Evolutionary conservation across 2,888 invertebrate species (phyloP).

Genomic region (Drosophila antonietae): DNA sequence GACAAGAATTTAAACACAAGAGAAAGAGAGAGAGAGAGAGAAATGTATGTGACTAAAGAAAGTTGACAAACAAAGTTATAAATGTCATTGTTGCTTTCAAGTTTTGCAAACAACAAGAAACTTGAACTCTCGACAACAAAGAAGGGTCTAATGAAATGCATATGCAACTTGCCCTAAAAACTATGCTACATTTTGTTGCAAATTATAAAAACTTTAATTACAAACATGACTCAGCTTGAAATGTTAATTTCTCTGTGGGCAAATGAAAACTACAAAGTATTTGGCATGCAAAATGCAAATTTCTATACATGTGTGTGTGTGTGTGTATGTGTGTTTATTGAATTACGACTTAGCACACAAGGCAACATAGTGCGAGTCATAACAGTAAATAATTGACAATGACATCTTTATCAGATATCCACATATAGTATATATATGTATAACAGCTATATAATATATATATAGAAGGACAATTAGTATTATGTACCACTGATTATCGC

Average conservation of each 20-base stretch:
- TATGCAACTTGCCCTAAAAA: neutral
- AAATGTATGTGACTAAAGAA: neutral
- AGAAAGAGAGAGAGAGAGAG: too few relatives aligned
- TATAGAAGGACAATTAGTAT: neutral
- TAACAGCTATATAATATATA: neutral
- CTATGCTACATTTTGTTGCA: neutral
- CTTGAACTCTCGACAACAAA: neutral
- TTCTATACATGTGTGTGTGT: slow-evolving; percentile 5
- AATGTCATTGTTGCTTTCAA: neutral
- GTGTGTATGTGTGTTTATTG: slow-evolving; percentile 5
- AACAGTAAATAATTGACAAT: slow-evolving; percentile 62
- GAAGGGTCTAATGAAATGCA: neutral
- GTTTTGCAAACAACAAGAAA: neutral
- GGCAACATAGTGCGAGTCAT: slow-evolving; percentile 59
- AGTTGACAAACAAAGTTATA: neutral
- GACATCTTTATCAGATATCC: slow-evolving; percentile 24
- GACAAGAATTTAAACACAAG: neutral
- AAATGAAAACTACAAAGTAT: slow-evolving; percentile 17
- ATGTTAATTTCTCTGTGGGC: neutral
- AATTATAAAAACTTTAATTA: slow-evolving; percentile 3
- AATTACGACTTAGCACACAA: slow-evolving; percentile 36
- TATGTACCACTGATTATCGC: neutral
- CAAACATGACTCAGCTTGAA: slow-evolving; percentile 14
- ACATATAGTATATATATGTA: slow-evolving; percentile 1
- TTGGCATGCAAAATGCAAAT: slow-evolving; percentile 47